Percentiles rank a stretch among this genome's conserved stretches.
phyloP scores from a whole-genome alignment of 1,140 invertebrate species.

The Dendroctonus ponderosae region DNA sequence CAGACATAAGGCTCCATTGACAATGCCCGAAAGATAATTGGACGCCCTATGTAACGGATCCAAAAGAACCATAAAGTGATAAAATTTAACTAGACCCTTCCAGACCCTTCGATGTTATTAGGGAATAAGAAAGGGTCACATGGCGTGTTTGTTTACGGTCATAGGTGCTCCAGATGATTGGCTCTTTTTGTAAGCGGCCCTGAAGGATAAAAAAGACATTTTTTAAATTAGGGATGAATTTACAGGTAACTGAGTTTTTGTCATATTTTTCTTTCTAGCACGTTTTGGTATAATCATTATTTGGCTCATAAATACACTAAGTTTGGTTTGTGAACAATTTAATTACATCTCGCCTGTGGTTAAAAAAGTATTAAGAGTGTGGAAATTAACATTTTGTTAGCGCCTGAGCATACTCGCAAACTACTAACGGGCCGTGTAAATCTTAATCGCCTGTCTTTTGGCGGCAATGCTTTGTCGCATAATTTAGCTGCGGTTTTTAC shows the following conservation, averaged over 20 bases:
- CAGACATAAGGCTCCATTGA: background rate
- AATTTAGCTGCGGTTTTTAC: constrained; percentile 26
- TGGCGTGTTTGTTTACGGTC: constrained; percentile 14
- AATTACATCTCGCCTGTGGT: too few relatives aligned
- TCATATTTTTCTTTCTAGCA: too few relatives aligned
- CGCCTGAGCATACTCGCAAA: constrained; percentile 20
- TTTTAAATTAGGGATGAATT: constrained; percentile 34
- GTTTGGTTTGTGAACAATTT: too few relatives aligned
- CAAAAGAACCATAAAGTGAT: constrained; percentile 26
- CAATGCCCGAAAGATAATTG: constrained; percentile 10
- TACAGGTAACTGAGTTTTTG: constrained; percentile 5
- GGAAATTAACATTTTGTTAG: background rate
- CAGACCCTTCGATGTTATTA: constrained; percentile 23
- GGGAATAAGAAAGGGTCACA: constrained; percentile 25
- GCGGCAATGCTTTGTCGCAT: constrained; percentile 24
- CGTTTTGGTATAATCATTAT: too few relatives aligned
- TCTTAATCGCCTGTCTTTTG: constrained; percentile 29
- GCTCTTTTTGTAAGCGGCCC: constrained; percentile 6
- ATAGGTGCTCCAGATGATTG: constrained; percentile 23
- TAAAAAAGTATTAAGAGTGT: too few relatives aligned
- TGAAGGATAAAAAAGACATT: constrained; percentile 22
- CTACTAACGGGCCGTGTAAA: constrained; percentile 28
- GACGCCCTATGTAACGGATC: constrained; percentile 12
- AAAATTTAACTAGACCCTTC: constrained; percentile 30
- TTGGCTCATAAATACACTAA: too few relatives aligned